Evolutionary conservation across 2,113 vertebrate genomes (phyloP).

Genomic region (Scortum barcoo): DNA sequence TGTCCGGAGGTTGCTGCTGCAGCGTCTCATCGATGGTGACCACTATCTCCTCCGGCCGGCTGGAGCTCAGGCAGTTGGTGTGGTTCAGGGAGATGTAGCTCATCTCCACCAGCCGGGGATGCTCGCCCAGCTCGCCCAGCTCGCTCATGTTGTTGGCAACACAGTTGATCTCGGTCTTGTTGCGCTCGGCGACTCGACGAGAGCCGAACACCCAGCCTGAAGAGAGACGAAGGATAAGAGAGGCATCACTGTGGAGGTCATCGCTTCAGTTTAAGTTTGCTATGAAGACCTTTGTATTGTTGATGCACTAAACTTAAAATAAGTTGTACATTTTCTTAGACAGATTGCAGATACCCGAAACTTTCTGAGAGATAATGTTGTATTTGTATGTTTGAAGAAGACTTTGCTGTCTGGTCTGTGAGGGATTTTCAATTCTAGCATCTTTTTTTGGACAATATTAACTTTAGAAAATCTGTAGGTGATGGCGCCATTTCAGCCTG

Average conservation of each 20-base stretch:
- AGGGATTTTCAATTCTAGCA: too few relatives aligned
- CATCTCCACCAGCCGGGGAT: conserved; percentile 60
- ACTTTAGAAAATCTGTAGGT: too few relatives aligned
- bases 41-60: conserved; percentile 81
- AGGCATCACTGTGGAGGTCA: background rate
- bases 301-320: background rate
- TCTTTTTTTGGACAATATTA: too few relatives aligned
- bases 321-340: background rate
- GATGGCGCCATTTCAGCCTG: too few relatives aligned
- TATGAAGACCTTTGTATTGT: background rate
- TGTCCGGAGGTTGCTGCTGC: conserved; percentile 78
- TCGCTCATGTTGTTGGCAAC: conserved; percentile 85
- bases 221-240: conserved; percentile 38
- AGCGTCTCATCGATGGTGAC: conserved; percentile 84
- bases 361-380: background rate
- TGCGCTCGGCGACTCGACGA: conserved; percentile 77
- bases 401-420: too few relatives aligned
- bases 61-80: conserved; percentile 41
- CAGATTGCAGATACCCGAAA: too few relatives aligned
- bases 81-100: conserved; percentile 74
- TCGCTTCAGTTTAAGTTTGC: background rate
- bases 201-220: conserved; percentile 88
- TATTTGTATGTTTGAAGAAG: background rate
- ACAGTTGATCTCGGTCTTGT: conserved; percentile 87
- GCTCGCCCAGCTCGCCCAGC: conserved; percentile 73